Evolutionary conservation across 2,113 vertebrate species (phyloP), one percentile per base, ranked within the genome.

Genomic region (Hipposideros armiger): DNA sequence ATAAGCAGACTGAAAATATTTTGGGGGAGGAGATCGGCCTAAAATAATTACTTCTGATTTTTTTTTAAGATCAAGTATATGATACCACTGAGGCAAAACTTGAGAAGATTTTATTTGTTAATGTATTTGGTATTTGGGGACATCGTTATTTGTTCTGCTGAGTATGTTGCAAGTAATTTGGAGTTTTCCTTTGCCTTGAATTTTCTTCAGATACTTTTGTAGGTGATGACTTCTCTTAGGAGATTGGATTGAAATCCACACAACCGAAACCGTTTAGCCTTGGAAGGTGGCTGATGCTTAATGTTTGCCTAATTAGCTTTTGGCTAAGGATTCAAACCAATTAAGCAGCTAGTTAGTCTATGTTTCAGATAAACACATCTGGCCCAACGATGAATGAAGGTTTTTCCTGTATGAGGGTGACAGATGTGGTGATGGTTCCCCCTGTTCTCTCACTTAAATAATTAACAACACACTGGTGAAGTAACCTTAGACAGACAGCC

Each of bases 301-400:
- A 97, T 96, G 96, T 98, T 98, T 98, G 98, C 98, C 98, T 99
- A 99, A 99, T 99, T 99, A 99, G 99, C 98, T 99, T 98, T 98
- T 99, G 99, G 98, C 99, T 98, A 98, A 98, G 96, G 96, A 99
- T 96, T 98, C 97, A 98, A 98, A 98, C 98, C 98, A 99, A 99
- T 99, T 99, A 99, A 99, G 98, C 98, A 99, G 99, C 99, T 99
- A 99, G 98, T 99, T 99, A 99, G 98, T 99, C 95, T 97, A 98
- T 97, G 97, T 97, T 98, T 98, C 92, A 52, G 98, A 98, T 98
- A 99, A 99, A 99, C 99, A 99, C 99, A 99, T 99, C 99, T 99
- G 99, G 98, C 99, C 97, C 94, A 95, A 95, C 96, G 92, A 87
- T 50, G 98, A 98, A 87, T 40, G 93, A 95, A 96, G 95, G 95